phyloP scores from a whole-genome alignment of 2,797 vertebrate genomes.

The Neomorphus geoffroyi region DNA sequence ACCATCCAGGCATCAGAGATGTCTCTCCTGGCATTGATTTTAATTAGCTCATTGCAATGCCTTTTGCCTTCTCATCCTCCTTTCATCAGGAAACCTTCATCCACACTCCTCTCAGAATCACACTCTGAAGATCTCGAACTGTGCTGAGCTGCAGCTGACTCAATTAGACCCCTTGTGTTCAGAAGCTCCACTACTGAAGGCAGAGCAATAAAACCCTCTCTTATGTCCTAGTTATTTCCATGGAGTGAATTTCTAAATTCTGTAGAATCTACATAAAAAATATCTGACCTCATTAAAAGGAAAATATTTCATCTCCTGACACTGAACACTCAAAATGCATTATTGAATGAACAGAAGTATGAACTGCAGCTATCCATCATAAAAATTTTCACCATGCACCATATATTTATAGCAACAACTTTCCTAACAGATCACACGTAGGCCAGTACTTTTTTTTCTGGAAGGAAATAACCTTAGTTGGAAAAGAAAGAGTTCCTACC shows the following conservation, averaged over 20 bases:
- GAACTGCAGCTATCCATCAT: not conserved
- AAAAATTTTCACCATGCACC: not conserved
- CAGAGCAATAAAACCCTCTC: not conserved
- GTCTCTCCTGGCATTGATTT: slow-evolving; percentile 12
- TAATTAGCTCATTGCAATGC: slow-evolving; percentile 48
- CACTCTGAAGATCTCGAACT: not conserved
- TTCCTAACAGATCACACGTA: not conserved
- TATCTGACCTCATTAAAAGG: slow-evolving; percentile 11
- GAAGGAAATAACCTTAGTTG: not conserved
- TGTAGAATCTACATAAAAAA: not conserved
- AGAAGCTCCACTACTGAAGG: slow-evolving; percentile 16
- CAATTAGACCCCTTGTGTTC: not conserved
- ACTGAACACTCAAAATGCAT: not conserved
- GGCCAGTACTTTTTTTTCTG: not conserved
- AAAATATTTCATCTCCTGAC: not conserved
- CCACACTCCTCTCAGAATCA: slow-evolving; percentile 22
- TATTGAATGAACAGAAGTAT: not conserved
- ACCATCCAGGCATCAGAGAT: slow-evolving; percentile 52
- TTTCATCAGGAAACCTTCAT: slow-evolving; percentile 42
- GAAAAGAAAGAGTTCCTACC: not conserved
- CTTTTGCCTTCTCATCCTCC: slow-evolving; percentile 36
- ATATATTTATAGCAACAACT: not conserved
- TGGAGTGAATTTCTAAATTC: not conserved
- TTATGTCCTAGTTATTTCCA: not conserved
- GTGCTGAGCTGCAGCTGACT: not conserved